These are phyloP conservation scores for Sebastes fasciatus DNA, from an alignment of 2,113 vertebrate species.

Conservation along the genomic window DNA sequence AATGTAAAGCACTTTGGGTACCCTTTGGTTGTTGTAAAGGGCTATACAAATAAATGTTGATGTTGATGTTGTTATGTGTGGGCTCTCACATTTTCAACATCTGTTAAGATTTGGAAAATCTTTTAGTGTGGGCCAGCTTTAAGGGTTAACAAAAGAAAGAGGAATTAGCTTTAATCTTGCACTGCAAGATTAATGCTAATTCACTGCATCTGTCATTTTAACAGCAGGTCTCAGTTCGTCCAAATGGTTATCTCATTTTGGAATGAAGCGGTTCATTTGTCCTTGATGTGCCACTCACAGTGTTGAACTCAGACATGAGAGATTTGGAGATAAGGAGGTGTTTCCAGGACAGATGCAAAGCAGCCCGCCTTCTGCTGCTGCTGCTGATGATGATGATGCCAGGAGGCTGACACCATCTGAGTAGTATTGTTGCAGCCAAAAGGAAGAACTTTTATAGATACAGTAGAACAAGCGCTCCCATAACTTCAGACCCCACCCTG, in stretches of 20 bases:
- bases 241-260: slow-evolving; percentile 16
- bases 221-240: neutral
- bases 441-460: slow-evolving; percentile 14
- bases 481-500: slow-evolving; percentile 27
- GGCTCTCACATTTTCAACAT: too few relatives aligned
- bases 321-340: neutral
- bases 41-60: too few relatives aligned
- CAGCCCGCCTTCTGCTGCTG: neutral
- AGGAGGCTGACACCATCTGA: neutral
- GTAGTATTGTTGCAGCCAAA: neutral
- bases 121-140: too few relatives aligned
- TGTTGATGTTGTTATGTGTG: too few relatives aligned
- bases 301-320: slow-evolving; percentile 1
- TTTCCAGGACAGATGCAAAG: slow-evolving; percentile 8
- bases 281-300: slow-evolving; percentile 19
- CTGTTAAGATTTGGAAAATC: too few relatives aligned
- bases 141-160: neutral
- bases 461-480: slow-evolving; percentile 40
- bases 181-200: neutral
- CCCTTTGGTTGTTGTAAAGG: too few relatives aligned
- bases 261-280: neutral
- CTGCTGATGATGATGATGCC: neutral
- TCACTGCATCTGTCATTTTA: slow-evolving; percentile 29
- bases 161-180: slow-evolving; percentile 17
- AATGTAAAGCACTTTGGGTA: too few relatives aligned